phyloP scores from a whole-genome alignment of 2,113 vertebrate genomes.

The Psammodynastes pulverulentus region DNA sequence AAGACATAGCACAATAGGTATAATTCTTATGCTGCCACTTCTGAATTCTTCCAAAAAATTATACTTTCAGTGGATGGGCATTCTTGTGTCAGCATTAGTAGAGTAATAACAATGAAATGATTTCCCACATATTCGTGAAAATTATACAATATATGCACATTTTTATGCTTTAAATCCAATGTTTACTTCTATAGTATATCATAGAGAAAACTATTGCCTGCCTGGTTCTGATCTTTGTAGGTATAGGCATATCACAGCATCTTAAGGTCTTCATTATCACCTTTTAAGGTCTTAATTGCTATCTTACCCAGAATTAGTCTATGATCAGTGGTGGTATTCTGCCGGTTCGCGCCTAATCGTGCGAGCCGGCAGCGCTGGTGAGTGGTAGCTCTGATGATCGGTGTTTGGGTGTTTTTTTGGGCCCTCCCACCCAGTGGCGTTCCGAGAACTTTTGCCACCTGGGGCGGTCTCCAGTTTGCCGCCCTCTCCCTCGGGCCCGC shows the following conservation, averaged over 20 bases:
- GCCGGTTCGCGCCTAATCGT: no score
- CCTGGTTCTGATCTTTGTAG: background rate
- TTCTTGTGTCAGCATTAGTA: background rate
- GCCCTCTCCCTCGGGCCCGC: no score
- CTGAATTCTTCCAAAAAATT: background rate
- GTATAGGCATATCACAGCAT: background rate
- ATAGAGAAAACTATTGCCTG: background rate
- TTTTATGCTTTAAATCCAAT: background rate
- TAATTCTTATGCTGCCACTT: slow-evolving; percentile 11
- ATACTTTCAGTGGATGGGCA: background rate
- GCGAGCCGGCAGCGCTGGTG: no score
- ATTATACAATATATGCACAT: background rate
- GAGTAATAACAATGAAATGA: background rate
- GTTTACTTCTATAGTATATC: background rate
- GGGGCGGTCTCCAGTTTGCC: no score
- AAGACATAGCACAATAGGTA: background rate
- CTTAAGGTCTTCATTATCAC: background rate
- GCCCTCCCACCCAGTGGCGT: no score
- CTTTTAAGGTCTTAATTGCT: background rate
- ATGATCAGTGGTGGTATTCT: no score
- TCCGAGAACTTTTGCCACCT: no score
- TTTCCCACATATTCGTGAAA: background rate
- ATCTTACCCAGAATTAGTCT: background rate
- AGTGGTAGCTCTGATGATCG: no score
- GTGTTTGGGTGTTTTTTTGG: no score